Evolutionary conservation across 2,797 vertebrate species (phyloP), one percentile per base, ranked within the genome.

Genomic region (Otolemur crassicaudatus): DNA sequence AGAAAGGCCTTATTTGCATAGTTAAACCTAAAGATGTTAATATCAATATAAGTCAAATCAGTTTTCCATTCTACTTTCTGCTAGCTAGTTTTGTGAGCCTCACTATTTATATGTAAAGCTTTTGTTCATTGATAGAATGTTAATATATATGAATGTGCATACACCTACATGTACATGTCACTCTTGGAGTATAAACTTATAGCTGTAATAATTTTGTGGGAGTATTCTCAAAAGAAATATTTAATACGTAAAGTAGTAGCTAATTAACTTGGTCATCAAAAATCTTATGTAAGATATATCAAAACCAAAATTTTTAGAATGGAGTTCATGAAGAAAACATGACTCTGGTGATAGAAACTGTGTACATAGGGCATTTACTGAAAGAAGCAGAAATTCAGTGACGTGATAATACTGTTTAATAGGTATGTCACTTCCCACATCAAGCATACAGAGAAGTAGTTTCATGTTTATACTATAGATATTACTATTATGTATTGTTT

Each of bases 151-250:
- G 2, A 6, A 9, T 87, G 16, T 63, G 1, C 65, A 2, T 27
- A 3, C 29, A 3, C 25, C 1, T 17, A 7, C n/a, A 37, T 81
- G 5, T 37, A 4, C 67, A 63, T 91, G n/a, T 84, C 19, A 87
- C n/a, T 91, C 3, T 85, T 60, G 88, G 56, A 75, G 20, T n/a
- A 72, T 91, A 82, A 94, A 31, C 22, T 29, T 5, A 34, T 20
- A 67, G 11, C 56, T 92, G 3, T 69, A 79, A 84, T 80, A 80
- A 69, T 43, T 96, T 94, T 87, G 9, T 60, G 14, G 34, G 31
- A 63, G 82, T 85, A 20, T 70, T 91, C 90, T 83, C 22, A 92
- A 37, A 93, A 76, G 34, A 93, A 90, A 70, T 96, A 91, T 58
- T 89, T 96, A 46, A 82, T 95, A 31, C 0, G 73, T 82, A 37